A percentile compares a stretch with the other conserved stretches of the same genome.
These are phyloP conservation scores for Ips typographus DNA, from an alignment of 1,140 invertebrate species.

Conservation along the genomic window DNA sequence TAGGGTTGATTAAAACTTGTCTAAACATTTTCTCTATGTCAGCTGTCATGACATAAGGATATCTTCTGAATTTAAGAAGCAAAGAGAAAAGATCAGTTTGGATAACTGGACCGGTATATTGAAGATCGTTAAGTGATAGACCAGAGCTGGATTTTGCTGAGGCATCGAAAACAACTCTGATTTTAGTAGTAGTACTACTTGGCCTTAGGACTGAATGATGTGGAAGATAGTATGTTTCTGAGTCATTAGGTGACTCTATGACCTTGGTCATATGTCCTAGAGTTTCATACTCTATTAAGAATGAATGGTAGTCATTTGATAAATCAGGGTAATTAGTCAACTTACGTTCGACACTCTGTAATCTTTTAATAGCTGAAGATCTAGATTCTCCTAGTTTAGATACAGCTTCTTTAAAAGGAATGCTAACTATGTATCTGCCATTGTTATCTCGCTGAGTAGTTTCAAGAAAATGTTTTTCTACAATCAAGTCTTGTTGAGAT, in stretches of 20 bases:
- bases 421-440: neutral
- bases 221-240: conserved; percentile 30
- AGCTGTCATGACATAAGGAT: no score
- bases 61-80: conserved; percentile 42
- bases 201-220: conserved; percentile 48
- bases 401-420: neutral
- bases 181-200: conserved; percentile 44
- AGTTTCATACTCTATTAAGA: neutral
- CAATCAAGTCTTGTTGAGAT: neutral
- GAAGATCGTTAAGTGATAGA: conserved; percentile 41
- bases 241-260: neutral
- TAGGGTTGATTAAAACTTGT: neutral
- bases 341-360: neutral
- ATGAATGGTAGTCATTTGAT: neutral
- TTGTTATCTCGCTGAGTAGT: neutral
- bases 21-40: conserved; percentile 9
- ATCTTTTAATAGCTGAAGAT: neutral
- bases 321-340: neutral
- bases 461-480: neutral
- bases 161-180: conserved; percentile 45
- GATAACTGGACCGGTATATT: conserved; percentile 38
- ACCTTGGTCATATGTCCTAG: neutral
- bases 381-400: neutral
- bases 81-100: conserved; percentile 49
- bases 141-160: conserved; percentile 36